Percentiles rank a stretch among this genome's conserved stretches.
Conservation (phyloP, 2,888 invertebrate genomes). For the Pandemis cinnamomeana region DNA sequence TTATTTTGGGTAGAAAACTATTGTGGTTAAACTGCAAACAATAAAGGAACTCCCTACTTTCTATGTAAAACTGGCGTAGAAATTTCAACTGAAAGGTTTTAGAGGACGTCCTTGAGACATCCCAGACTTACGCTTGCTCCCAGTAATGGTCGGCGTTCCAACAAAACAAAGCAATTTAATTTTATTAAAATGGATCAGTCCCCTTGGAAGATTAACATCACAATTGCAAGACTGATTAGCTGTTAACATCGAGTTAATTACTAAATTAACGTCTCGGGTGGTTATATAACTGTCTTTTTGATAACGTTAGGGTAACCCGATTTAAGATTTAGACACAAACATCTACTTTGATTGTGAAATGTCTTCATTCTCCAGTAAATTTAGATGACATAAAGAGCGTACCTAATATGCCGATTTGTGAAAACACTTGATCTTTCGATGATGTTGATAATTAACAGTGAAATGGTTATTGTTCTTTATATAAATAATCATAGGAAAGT, state of each 20-base stretch:
- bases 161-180: conserved; percentile 34
- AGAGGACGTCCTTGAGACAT: conserved; percentile 28
- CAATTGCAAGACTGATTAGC: neutral
- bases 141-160: conserved; percentile 19
- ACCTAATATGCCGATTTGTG: too few relatives aligned
- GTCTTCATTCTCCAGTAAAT: neutral
- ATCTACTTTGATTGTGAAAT: neutral
- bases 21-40: conserved; percentile 16
- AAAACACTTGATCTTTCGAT: neutral
- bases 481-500: neutral
- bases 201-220: conserved; percentile 2
- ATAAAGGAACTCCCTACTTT: conserved; percentile 16
- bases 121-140: conserved; percentile 13
- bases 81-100: conserved; percentile 27
- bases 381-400: neutral
- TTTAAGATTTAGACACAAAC: neutral
- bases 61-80: conserved; percentile 26
- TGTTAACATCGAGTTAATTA: neutral
- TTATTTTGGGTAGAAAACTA: neutral
- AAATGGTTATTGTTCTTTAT: neutral
- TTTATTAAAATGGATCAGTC: conserved; percentile 29
- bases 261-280: neutral
- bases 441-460: neutral
- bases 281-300: neutral
- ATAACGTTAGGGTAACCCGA: neutral